Evolutionary conservation across 2,888 invertebrate species (phyloP).

Genomic region (Lithophane semibrunnea): DNA sequence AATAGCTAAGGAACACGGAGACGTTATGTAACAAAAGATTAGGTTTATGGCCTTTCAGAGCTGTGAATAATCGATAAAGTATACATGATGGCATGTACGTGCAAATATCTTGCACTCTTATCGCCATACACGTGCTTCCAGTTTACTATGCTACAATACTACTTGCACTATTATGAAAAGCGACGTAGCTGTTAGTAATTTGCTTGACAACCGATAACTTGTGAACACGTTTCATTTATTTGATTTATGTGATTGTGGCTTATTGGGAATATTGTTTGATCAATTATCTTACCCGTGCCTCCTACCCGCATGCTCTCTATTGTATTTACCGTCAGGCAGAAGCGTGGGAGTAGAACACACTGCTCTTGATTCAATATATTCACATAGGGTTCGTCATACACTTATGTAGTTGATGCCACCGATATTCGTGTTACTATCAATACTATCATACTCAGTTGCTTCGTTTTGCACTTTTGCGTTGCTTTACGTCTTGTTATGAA

Average conservation of each 20-base stretch:
- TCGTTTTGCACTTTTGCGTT: background rate
- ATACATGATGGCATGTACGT: conserved; percentile 70
- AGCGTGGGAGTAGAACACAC: conserved; percentile 53
- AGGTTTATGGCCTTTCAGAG: conserved; percentile 75
- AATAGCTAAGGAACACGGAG: conserved; percentile 55
- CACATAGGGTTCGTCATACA: conserved; percentile 11
- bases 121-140: conserved; percentile 81
- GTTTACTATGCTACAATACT: conserved; percentile 76
- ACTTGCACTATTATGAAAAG: conserved; percentile 67
- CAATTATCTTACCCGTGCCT: conserved; percentile 36
- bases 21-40: conserved; percentile 78
- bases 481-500: conserved; percentile 1
- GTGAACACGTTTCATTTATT: conserved; percentile 55
- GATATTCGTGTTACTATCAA: conserved; percentile 6
- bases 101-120: conserved; percentile 75
- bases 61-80: conserved; percentile 79
- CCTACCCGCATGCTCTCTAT: conserved; percentile 56
- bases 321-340: conserved; percentile 15
- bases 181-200: conserved; percentile 59
- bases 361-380: conserved; percentile 20
- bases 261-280: conserved; percentile 56
- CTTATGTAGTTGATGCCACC: conserved; percentile 3
- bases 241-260: conserved; percentile 42
- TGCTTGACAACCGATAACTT: conserved; percentile 49
- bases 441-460: background rate